phyloP scores from a whole-genome alignment of 1,140 invertebrate species.

The Copidosoma floridanum region DNA sequence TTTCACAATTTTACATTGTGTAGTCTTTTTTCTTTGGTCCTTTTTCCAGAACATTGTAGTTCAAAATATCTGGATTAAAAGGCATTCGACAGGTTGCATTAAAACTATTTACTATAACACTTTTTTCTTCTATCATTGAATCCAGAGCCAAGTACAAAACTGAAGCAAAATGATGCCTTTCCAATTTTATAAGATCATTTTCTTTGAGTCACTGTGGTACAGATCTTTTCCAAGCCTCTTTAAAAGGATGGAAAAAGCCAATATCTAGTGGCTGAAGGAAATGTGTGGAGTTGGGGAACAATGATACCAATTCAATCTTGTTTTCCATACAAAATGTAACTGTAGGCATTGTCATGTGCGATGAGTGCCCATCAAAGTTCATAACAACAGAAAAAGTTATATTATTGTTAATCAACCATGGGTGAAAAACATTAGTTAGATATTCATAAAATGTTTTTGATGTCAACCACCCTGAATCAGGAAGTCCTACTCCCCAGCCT shows the following conservation, averaged over 20 bases:
- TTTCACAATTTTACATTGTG: too few relatives aligned
- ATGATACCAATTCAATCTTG: constrained; percentile 33
- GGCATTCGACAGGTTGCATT: constrained; percentile 36
- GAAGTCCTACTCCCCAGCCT: constrained; percentile 41
- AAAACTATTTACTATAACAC: constrained; percentile 39
- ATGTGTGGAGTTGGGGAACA: constrained; percentile 46
- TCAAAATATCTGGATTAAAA: constrained; percentile 36
- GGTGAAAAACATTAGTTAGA: constrained; percentile 36
- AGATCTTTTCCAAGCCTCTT: constrained; percentile 35
- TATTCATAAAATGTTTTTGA: constrained; percentile 49
- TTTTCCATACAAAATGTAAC: constrained; percentile 35
- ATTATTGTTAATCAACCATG: constrained; percentile 32
- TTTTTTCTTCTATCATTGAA: constrained; percentile 23
- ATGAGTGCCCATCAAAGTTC: constrained; percentile 45
- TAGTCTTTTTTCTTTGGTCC: too few relatives aligned
- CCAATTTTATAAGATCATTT: constrained; percentile 22
- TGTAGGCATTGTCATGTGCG: constrained; percentile 32
- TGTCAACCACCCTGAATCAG: constrained; percentile 50
- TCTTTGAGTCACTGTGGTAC: constrained; percentile 30
- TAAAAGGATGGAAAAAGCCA: constrained; percentile 41
- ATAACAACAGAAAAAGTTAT: constrained; percentile 38
- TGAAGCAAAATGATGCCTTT: constrained; percentile 35
- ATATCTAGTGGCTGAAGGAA: constrained; percentile 48
- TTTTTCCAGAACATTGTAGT: constrained; percentile 30
- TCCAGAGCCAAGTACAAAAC: constrained; percentile 33